These are phyloP conservation scores for Pemphigus obesinymphae DNA, from an alignment of 1,140 invertebrate species.

Conservation along the genomic window DNA sequence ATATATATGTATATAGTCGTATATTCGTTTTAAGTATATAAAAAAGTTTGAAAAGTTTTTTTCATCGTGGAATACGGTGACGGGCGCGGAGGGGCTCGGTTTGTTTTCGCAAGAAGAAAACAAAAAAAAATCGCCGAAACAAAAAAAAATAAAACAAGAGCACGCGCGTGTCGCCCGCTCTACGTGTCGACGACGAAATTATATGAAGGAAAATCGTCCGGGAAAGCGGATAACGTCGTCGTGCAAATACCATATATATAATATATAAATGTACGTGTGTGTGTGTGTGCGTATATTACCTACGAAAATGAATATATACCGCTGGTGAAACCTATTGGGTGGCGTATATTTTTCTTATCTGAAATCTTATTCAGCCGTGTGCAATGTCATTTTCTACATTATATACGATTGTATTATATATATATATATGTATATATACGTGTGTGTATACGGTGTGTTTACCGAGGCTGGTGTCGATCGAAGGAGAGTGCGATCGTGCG, in stretches of 20 bases:
- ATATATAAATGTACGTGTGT: background rate
- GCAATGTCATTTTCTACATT: constrained; percentile 8
- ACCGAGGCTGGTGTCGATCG: background rate
- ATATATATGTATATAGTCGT: background rate
- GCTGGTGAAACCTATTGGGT: background rate
- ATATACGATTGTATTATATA: background rate
- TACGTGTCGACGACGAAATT: background rate
- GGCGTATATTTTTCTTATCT: constrained; percentile 27
- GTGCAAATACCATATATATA: background rate
- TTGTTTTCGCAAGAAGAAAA: background rate
- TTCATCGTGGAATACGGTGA: background rate
- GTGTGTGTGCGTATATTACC: no score
- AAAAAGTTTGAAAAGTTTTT: constrained; percentile 13
- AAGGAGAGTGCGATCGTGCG: background rate
- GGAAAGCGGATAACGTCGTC: background rate
- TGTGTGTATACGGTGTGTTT: background rate
- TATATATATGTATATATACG: background rate
- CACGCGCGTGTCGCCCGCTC: background rate
- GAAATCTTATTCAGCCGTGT: background rate
- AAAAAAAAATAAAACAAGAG: background rate
- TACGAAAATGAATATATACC: no score
- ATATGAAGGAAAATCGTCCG: background rate
- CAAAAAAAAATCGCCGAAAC: background rate
- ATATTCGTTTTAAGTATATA: constrained; percentile 15
- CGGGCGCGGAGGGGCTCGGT: background rate